These are phyloP conservation scores for Pyrrhosoma nymphula DNA, from an alignment of 2,888 invertebrate species.

Conservation along the genomic window DNA sequence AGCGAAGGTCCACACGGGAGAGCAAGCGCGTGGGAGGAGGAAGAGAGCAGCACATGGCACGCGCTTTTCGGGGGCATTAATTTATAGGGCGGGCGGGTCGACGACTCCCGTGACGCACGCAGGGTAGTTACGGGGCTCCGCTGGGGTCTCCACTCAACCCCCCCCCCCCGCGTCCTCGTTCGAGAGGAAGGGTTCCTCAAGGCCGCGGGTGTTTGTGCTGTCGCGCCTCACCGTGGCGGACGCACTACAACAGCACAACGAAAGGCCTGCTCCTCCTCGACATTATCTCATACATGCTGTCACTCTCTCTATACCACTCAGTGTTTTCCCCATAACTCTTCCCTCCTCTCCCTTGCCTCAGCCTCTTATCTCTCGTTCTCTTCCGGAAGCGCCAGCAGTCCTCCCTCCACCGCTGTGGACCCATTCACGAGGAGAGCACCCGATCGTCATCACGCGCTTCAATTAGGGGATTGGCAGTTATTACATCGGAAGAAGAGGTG, in stretches of 20 bases:
- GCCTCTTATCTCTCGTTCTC: neutral
- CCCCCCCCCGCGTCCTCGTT: neutral
- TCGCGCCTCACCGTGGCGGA: neutral
- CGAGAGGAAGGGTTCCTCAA: neutral
- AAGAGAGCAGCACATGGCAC: neutral
- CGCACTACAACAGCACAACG: no score
- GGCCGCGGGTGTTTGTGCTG: neutral
- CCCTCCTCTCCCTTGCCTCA: neutral
- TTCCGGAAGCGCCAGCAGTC: neutral
- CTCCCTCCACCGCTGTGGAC: neutral
- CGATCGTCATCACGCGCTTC: no score
- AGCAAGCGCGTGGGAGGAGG: neutral
- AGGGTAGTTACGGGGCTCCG: neutral
- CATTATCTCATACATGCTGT: neutral
- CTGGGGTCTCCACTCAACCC: neutral
- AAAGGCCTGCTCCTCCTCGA: no score
- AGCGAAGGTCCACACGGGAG: no score
- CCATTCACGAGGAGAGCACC: no score
- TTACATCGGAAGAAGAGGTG: no score
- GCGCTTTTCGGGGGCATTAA: neutral
- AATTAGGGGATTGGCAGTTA: no score
- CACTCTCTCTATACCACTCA: neutral
- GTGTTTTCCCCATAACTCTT: neutral
- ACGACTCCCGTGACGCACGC: neutral
- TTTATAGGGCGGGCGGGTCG: conserved; percentile 10